Percentiles rank a stretch among this genome's conserved stretches.
These are phyloP conservation scores for Seriola dumerili DNA, from an alignment of 2,113 vertebrate genomes.

Conservation along the genomic window DNA sequence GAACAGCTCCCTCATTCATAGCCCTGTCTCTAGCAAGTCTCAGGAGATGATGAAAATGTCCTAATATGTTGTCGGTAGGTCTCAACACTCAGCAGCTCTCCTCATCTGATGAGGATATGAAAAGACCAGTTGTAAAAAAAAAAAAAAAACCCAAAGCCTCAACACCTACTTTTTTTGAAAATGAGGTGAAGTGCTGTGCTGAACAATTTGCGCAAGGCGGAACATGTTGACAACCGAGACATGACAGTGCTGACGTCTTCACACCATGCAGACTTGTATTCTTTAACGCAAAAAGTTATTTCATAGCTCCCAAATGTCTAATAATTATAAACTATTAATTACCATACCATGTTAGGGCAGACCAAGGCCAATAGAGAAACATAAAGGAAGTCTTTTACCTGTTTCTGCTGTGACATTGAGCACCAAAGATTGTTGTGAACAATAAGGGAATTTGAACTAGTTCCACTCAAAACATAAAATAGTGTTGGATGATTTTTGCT, in stretches of 20 bases:
- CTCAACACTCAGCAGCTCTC: slow-evolving; percentile 39
- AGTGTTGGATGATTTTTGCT: neutral
- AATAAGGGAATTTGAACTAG: neutral
- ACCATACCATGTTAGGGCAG: slow-evolving; percentile 38
- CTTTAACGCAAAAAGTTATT: slow-evolving; percentile 14
- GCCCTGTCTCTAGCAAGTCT: slow-evolving; percentile 47
- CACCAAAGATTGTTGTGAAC: neutral
- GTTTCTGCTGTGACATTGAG: neutral
- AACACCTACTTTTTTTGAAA: slow-evolving; percentile 10
- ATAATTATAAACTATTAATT: slow-evolving; percentile 47
- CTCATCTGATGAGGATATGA: slow-evolving; percentile 58
- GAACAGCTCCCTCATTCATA: slow-evolving; percentile 78
- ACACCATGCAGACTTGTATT: slow-evolving; percentile 12
- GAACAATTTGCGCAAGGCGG: slow-evolving; percentile 11
- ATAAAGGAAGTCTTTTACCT: slow-evolving; percentile 12
- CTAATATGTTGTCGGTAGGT: slow-evolving; percentile 54
- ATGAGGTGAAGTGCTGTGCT: neutral
- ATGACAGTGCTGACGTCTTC: slow-evolving; percentile 1
- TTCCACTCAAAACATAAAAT: neutral
- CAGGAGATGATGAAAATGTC: slow-evolving; percentile 65
- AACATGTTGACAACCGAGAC: slow-evolving; percentile 20
- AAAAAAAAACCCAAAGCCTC: too few relatives aligned
- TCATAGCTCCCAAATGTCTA: slow-evolving; percentile 32
- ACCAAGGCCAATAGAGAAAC: slow-evolving; percentile 58
- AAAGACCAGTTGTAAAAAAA: slow-evolving; percentile 2